Percentiles rank a stretch among this genome's conserved stretches.
phyloP scores from a whole-genome alignment of 2,888 invertebrate species.

The Eudemis profundana region DNA sequence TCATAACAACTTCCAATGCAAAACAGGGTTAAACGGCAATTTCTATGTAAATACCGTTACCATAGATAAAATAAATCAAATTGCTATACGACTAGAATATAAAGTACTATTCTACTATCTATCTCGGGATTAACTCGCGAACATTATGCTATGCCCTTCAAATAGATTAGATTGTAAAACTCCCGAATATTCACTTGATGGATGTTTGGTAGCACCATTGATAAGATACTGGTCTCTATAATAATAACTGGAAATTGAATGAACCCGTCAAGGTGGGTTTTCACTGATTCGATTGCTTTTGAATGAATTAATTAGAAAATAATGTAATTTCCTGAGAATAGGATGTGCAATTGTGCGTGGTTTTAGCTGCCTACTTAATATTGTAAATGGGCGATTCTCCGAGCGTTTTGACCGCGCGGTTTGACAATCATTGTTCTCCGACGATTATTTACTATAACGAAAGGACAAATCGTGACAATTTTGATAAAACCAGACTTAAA shows the following conservation, averaged over 20 bases:
- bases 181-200: constrained; percentile 33
- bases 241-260: constrained; percentile 1
- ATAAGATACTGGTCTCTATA: constrained; percentile 39
- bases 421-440: too few species aligned
- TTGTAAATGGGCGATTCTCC: too few species aligned
- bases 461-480: too few species aligned
- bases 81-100: constrained; percentile 5
- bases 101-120: constrained; percentile 7
- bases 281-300: not conserved
- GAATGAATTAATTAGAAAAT: not conserved
- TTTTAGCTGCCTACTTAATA: too few species aligned
- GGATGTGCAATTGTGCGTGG: too few species aligned
- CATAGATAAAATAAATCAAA: constrained; percentile 16
- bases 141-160: constrained; percentile 21
- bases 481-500: too few species aligned
- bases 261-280: constrained; percentile 2
- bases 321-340: too few species aligned
- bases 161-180: constrained; percentile 25
- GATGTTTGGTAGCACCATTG: constrained; percentile 23
- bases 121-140: constrained; percentile 10
- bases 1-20: constrained; percentile 10
- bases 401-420: too few species aligned
- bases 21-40: constrained; percentile 21
- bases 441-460: too few species aligned
- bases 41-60: not conserved